phyloP scores from a whole-genome alignment of 1,140 invertebrate species.

The Euura saliciscinereae region DNA sequence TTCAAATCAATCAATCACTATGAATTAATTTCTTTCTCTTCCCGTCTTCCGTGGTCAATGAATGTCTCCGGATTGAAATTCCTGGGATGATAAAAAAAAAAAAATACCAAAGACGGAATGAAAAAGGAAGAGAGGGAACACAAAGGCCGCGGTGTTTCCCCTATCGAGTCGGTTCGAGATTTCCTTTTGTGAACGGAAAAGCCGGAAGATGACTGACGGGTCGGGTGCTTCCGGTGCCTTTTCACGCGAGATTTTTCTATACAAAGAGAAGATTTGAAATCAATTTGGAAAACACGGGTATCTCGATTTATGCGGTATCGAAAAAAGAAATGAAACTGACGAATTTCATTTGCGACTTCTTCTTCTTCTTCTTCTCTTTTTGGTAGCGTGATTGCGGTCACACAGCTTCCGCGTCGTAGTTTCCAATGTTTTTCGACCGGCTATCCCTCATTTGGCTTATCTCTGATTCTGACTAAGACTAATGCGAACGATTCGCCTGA shows the following conservation, averaged over 20 bases:
- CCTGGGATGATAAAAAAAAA: background rate
- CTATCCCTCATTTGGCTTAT: conserved; percentile 48
- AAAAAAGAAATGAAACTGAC: background rate
- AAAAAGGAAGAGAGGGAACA: background rate
- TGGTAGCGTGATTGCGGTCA: background rate
- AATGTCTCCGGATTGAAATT: background rate
- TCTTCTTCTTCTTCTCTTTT: background rate
- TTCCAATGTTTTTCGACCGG: conserved; percentile 27
- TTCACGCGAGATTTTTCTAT: background rate
- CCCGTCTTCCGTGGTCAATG: background rate
- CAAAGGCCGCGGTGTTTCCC: background rate
- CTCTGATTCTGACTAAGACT: conserved; percentile 54
- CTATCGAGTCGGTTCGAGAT: background rate
- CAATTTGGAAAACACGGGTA: conserved; percentile 54
- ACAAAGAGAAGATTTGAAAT: conserved; percentile 53
- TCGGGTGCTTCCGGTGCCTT: background rate
- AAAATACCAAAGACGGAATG: background rate
- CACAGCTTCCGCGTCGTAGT: background rate
- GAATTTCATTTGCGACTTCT: background rate
- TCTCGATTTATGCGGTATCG: conserved; percentile 34
- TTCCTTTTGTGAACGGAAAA: background rate
- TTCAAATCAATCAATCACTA: no score
- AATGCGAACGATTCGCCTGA: conserved; percentile 48
- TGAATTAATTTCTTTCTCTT: background rate
- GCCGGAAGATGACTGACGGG: conserved; percentile 3